These are phyloP conservation scores for Serrognathus titanus DNA, from an alignment of 2,888 invertebrate species.

Conservation along the genomic window DNA sequence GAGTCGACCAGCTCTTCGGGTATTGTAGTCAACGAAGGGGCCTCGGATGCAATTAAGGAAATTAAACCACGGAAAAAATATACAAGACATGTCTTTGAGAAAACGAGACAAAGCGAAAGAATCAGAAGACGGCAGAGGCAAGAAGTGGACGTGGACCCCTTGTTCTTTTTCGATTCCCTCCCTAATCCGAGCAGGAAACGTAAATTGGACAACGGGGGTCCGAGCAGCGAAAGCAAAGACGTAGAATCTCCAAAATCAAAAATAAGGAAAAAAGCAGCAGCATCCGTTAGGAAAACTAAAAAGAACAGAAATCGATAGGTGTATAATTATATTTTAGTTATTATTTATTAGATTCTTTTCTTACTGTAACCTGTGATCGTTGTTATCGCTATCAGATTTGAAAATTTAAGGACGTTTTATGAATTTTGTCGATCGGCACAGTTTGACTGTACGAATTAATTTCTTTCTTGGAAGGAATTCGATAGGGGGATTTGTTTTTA, in stretches of 20 bases:
- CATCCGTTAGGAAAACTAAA: constrained; percentile 15
- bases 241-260: constrained; percentile 36
- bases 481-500: neutral
- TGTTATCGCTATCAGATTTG: constrained; percentile 18
- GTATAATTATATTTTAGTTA: constrained; percentile 9
- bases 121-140: constrained; percentile 40
- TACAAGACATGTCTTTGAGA: constrained; percentile 33
- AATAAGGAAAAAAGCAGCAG: constrained; percentile 36
- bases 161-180: constrained; percentile 26
- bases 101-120: constrained; percentile 44
- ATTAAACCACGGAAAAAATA: constrained; percentile 24
- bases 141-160: constrained; percentile 39
- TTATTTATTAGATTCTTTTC: constrained; percentile 8
- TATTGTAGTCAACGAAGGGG: constrained; percentile 36
- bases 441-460: too few species aligned
- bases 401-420: constrained; percentile 1
- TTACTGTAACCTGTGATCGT: constrained; percentile 21
- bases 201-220: constrained; percentile 23
- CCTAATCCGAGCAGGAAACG: constrained; percentile 34
- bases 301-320: constrained; percentile 16
- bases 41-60: constrained; percentile 26
- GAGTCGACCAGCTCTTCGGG: constrained; percentile 40
- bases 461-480: neutral
- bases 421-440: too few species aligned
- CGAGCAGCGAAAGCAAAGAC: constrained; percentile 5